Percentiles rank a stretch among this genome's conserved stretches.
phyloP scores from a whole-genome alignment of 2,797 vertebrate species.

The Stomatorhinus walkeri region DNA sequence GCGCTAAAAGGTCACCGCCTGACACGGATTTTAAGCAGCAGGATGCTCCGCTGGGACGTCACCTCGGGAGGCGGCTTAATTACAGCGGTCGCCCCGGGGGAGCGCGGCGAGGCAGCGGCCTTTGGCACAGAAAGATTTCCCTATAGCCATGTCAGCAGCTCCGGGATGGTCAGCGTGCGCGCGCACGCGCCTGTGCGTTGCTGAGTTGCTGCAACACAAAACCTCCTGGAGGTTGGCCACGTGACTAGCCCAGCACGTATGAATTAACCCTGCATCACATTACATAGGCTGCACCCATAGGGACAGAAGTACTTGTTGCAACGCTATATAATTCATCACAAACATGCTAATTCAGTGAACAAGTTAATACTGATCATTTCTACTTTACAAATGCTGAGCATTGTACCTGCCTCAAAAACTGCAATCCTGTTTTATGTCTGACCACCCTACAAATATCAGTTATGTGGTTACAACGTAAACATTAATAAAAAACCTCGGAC shows the following conservation, averaged over 20 bases:
- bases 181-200: background rate
- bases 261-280: background rate
- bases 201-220: background rate
- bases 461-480: background rate
- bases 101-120: background rate
- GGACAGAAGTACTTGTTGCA: background rate
- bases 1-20: conserved; percentile 19
- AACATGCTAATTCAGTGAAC: background rate
- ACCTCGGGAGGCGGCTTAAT: conserved; percentile 23
- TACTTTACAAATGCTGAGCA: background rate
- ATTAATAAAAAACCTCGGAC: background rate
- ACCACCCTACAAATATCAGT: background rate
- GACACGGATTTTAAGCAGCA: background rate
- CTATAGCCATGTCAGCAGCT: background rate
- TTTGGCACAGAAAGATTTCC: background rate
- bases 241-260: background rate
- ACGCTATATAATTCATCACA: background rate
- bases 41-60: conserved; percentile 11
- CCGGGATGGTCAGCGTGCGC: background rate
- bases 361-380: background rate
- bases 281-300: background rate
- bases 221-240: background rate
- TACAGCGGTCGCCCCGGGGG: background rate
- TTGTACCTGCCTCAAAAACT: background rate
- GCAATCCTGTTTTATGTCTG: background rate